A percentile compares a stretch with the other conserved stretches of the same genome.
Evolutionary conservation across 2,888 invertebrate genomes (phyloP).

Genomic region (Sipha maydis): DNA sequence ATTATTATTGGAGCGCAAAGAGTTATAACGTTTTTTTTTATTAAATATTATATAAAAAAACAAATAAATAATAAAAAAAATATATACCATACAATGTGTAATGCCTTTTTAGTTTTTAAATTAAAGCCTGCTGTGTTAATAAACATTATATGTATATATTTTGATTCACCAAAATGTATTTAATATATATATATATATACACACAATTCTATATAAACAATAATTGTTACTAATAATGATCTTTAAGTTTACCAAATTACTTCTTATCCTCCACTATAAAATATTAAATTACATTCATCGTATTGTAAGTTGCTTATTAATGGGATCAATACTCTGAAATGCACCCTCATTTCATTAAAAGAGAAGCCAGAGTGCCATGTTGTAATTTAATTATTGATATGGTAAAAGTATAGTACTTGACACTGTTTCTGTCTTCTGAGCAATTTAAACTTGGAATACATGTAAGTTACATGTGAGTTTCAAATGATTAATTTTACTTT

Average conservation of each 20-base stretch:
- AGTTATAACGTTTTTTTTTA: slow-evolving; percentile 45
- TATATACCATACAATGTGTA: slow-evolving; percentile 21
- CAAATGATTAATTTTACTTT: neutral
- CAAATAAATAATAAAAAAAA: slow-evolving; percentile 35
- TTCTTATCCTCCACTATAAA: neutral
- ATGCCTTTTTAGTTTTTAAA: slow-evolving; percentile 40
- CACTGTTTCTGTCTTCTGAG: neutral
- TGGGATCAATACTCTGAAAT: neutral
- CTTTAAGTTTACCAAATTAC: neutral
- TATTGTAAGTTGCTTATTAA: neutral
- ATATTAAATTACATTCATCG: neutral
- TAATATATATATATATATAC: neutral
- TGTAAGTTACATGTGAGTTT: neutral
- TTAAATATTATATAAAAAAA: slow-evolving; percentile 40
- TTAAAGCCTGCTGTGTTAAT: slow-evolving; percentile 34
- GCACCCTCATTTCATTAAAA: neutral
- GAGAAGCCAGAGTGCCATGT: neutral
- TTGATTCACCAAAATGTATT: slow-evolving; percentile 11
- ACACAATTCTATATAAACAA: neutral
- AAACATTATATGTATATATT: slow-evolving; percentile 37
- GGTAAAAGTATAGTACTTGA: neutral
- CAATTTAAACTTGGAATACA: neutral
- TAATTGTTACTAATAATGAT: neutral
- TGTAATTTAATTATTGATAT: slow-evolving; percentile 1
- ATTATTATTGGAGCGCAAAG: slow-evolving; percentile 46